Base-by-base conservation (phyloP, 23 tunicate species). In the Pegea sp. region DNA sequence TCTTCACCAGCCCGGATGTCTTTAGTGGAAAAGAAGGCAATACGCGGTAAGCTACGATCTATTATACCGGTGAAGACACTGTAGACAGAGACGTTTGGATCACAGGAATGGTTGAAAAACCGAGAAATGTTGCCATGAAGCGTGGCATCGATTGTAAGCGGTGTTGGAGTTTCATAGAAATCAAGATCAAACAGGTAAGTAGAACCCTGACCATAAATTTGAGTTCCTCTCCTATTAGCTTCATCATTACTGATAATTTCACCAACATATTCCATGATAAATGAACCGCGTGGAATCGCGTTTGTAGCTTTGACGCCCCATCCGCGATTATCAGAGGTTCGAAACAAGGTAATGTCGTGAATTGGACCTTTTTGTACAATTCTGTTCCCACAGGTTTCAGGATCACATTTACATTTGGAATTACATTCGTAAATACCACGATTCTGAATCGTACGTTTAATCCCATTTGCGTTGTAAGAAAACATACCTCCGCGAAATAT, bases 261-360 rank as follows among this genome's bases (percentile, higher is more conserved):
- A 8, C 46, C 46, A 16, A 38, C 46, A 16, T 38, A 38, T 16
- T 38, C 46, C 16, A 38, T 38, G 16, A 38, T 16, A 38, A 38
- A 38, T 16, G 46, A 11, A 16, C 46, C 46, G 11, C 16, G 13
- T 11, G 46, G 46, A 38, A 38, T 38, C 46, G 16, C 11, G 11
- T 38, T 16, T 16, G 11, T 38, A 38, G 46, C 46, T 38, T 38
- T 38, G 46, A 38, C 46, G 13, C 46, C 46, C 46, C 46, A 38
- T 16, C 46, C 46, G 11, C 16, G 11, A n/a, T n/a, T n/a, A 16
- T 38, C 46, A 8, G 11, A 8, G 16, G 46, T 38, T 16, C 16
- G 11, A 38, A 38, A 38, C 13, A 38, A 8, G 46, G 13, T 38
- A 8, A 38, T 8, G 46, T 16, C 16, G 46, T 38, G 16, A 8